These are phyloP conservation scores for Macrosteles quadrilineatus DNA, from an alignment of 1,140 invertebrate species.

Conservation along the genomic window DNA sequence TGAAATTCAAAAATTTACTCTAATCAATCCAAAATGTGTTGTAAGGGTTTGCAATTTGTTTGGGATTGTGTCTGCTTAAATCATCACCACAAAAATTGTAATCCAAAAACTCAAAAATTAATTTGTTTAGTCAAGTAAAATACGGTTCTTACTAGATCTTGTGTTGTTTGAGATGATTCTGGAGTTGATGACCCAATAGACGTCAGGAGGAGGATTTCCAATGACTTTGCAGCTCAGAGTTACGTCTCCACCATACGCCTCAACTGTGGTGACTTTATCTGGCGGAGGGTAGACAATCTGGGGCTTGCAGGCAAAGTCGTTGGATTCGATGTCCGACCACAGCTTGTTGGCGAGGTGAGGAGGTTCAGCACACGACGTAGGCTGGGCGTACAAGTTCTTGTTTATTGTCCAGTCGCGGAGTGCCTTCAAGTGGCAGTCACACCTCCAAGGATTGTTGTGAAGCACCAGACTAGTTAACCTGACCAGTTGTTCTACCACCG, in stretches of 20 bases:
- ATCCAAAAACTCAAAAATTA: no score
- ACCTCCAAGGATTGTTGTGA: constrained; percentile 83
- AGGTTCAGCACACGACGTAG: constrained; percentile 71
- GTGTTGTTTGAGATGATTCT: constrained; percentile 60
- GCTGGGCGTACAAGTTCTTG: constrained; percentile 68
- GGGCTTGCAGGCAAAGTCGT: constrained; percentile 84
- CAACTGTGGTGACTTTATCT: constrained; percentile 48
- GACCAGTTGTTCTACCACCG: constrained; percentile 60
- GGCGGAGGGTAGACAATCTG: constrained; percentile 59
- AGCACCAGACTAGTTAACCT: constrained; percentile 73
- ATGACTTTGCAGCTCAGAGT: constrained; percentile 74
- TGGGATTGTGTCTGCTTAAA: no score
- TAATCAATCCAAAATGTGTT: no score
- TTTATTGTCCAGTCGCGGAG: constrained; percentile 76
- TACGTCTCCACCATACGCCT: constrained; percentile 57
- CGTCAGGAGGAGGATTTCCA: constrained; percentile 73
- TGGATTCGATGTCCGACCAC: constrained; percentile 69
- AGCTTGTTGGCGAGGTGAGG: constrained; percentile 61
- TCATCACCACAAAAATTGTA: no score
- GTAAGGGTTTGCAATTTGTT: no score
- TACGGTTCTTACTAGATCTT: constrained; percentile 44
- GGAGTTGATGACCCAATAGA: constrained; percentile 72
- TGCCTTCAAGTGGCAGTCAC: constrained; percentile 78
- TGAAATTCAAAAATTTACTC: no score
- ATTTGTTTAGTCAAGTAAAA: no score